A percentile compares a stretch with the other conserved stretches of the same genome.
Evolutionary conservation across 2,888 invertebrate species (phyloP).

Genomic region (Caenorhabditis parvicauda): DNA sequence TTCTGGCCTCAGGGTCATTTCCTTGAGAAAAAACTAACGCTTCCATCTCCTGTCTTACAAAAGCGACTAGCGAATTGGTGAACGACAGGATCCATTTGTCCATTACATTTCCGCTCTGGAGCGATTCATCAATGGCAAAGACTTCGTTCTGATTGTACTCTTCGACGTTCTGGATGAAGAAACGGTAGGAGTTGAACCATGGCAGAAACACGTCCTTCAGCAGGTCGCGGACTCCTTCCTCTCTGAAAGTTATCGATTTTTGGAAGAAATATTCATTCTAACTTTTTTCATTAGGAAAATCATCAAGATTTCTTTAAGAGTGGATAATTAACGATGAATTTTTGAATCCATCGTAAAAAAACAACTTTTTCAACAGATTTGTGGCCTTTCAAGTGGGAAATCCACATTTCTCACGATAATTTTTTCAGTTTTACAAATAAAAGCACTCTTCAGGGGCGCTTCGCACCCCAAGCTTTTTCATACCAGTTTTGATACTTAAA

Average conservation of each 20-base stretch:
- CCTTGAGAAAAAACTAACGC: conserved; percentile 23
- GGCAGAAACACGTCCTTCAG: conserved; percentile 96
- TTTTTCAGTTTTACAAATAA: too few species aligned
- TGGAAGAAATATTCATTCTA: not conserved
- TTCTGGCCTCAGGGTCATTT: too few species aligned
- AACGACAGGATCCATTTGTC: conserved; percentile 96
- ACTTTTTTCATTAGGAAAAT: not conserved
- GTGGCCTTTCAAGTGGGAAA: too few species aligned
- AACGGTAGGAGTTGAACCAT: conserved; percentile 78
- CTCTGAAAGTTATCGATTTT: conserved; percentile 71
- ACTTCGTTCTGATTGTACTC: conserved; percentile 70
- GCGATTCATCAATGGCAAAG: conserved; percentile 27
- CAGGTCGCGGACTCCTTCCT: conserved; percentile 91
- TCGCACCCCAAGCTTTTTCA: too few species aligned
- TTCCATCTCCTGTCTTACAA: conserved; percentile 86
- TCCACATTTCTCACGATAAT: too few species aligned
- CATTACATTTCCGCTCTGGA: conserved; percentile 76
- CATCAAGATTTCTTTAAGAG: too few species aligned
- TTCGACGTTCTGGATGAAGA: conserved; percentile 88
- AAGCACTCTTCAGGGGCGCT: too few species aligned
- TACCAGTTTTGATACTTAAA: too few species aligned
- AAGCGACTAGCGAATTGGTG: conserved; percentile 85
- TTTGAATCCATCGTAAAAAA: too few species aligned
- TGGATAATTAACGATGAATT: not conserved
- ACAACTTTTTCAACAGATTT: too few species aligned